Evolutionary conservation across 2,888 invertebrate species (phyloP), one percentile per base, ranked within the genome.

Genomic region (Cheilosia vernalis): DNA sequence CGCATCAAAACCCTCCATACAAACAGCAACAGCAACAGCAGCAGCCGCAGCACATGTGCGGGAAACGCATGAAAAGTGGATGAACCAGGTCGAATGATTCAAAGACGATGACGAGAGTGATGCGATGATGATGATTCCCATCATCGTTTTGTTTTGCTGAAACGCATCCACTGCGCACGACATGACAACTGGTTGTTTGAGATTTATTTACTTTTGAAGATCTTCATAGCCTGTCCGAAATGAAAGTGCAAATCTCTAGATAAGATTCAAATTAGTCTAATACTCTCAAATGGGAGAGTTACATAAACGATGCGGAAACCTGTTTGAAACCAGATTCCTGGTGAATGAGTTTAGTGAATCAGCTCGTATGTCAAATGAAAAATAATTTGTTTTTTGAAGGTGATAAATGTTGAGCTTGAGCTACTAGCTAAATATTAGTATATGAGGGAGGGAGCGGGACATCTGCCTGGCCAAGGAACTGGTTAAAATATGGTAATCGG

Each of bases 11-110:
- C 37, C 13, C 17, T 19, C 19, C 19, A 37, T 42, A 49, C 40
- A 76, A 49, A 24, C 24, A 24, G 24, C 24, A 30, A 30, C 30
- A 69, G 79, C 80, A 70, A 2, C 2, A 33, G 13, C 13, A 33
- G 33, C 33, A 33, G 13, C 13, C 9, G 33, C 33, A 21, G 40
- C 42, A 44, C 55, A 66, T 81, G 51, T 24, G 37, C 37, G 81
- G 76, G 63, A 81, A 81, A 85, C 81, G 85, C 85, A 81, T 85
- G 81, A 85, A 77, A 81, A 81, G 81, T 67, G 56, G 56, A 70
- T 56, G 72, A 56, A 81, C 76, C 64, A 72, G 66, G 69, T 47
- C 55, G 67, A 49, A 73, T 56, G 47, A 55, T 47, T 73, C 47
- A 33, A 55, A 49, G 44, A 51, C 21, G 21, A 56, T 44, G 47